Base-by-base conservation (phyloP, 1,140 invertebrate genomes). In the Trialeurodes vaporariorum region DNA sequence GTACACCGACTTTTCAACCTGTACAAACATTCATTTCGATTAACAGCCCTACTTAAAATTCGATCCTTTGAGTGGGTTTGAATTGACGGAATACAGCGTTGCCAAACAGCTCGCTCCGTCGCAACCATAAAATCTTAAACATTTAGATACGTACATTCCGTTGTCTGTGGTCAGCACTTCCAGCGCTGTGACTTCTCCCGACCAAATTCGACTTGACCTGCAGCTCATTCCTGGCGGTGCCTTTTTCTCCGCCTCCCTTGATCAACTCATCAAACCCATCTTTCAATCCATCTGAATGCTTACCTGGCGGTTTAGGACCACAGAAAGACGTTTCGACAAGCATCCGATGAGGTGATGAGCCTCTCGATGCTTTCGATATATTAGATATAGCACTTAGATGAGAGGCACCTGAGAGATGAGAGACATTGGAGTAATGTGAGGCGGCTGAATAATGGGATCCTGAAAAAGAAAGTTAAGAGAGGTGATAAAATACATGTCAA, bases 261-360 rank as follows among this genome's bases (percentile, higher is more conserved):
- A n/a, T n/a, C n/a, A n/a, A n/a, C n/a, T n/a, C n/a, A n/a, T n/a
- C n/a, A n/a, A n/a, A n/a, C n/a, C n/a, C n/a, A n/a, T n/a, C n/a
- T n/a, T n/a, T n/a, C n/a, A 24, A 64, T 40, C 23, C 25, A 17
- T 65, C 25, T 61, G 21, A 65, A 63, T 1, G 65, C 64, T 61
- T 70, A 65, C 60, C 67, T 63, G 2, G 63, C 64, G 27, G 67
- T 72, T 89, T 91, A 63, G 86, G 87, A 0, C 92, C 92, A 74
- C 91, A 93, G 75, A 94, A 94, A 0, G 91, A 93, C 0, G 91
- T 94, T 79, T 93, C 91, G 24, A 93, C 80, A 24, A 93, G 79
- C 84, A 92, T 93, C 77, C 89, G 89, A 78, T 93, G 91, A 2
- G 92, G 92, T 27, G 91, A 93, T 0, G 91, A 90, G 11, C 90